A percentile compares a stretch with the other conserved stretches of the same genome.
phyloP scores from a whole-genome alignment of 92 coral and sea anemone genomes.

The Actinostola sp. region DNA sequence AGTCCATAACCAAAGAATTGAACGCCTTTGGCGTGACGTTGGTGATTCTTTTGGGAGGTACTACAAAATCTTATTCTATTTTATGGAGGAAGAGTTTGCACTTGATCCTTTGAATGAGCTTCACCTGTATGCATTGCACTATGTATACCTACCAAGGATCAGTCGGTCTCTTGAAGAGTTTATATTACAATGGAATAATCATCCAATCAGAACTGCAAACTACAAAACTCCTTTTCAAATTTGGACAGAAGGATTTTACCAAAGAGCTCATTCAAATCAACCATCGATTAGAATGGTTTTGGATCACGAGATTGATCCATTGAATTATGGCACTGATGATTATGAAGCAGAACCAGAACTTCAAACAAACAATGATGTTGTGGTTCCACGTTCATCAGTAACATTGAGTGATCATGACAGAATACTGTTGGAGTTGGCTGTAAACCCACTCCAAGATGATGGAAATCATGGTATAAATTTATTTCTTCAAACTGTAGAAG shows the following conservation, averaged over 20 bases:
- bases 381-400: conserved; percentile 65
- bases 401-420: conserved; percentile 48
- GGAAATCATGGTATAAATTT: conserved; percentile 64
- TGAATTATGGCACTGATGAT: conserved; percentile 60
- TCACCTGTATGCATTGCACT: conserved; percentile 63
- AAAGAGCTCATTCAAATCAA: conserved; percentile 42
- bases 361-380: conserved; percentile 59
- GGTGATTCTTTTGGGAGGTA: no score
- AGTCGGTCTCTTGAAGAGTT: conserved; percentile 46
- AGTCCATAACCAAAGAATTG: no score
- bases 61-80: no score
- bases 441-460: conserved; percentile 60
- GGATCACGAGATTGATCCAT: conserved; percentile 35
- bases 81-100: no score
- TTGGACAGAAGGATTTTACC: conserved; percentile 58
- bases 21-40: no score
- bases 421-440: conserved; percentile 41
- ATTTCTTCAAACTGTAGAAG: conserved; percentile 47
- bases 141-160: conserved; percentile 54
- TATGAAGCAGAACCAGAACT: conserved; percentile 59
- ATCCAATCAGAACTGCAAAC: conserved; percentile 53
- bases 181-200: conserved; percentile 58
- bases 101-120: conserved; percentile 64
- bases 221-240: conserved; percentile 56
- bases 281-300: conserved; percentile 48